These are phyloP conservation scores for Syngnathus rostellatus DNA, from an alignment of 2,797 vertebrate species.

Conservation along the genomic window DNA sequence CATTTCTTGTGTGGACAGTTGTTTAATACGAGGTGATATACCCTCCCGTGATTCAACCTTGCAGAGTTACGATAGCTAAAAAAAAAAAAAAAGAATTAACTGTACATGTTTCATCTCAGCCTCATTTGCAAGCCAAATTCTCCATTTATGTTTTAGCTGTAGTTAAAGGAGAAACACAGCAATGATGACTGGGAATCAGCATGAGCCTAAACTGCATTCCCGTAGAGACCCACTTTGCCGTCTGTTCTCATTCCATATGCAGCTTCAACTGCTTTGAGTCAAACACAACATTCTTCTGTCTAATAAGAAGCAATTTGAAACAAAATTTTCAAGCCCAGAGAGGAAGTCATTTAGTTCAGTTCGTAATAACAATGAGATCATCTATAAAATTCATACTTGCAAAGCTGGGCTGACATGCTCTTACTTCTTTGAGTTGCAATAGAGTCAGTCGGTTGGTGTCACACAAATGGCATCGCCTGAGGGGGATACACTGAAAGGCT, in stretches of 20 bases:
- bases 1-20: conserved; percentile 9
- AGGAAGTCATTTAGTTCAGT: not conserved
- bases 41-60: conserved; percentile 3
- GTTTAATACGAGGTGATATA: not conserved
- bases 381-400: not conserved
- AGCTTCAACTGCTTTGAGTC: conserved; percentile 4
- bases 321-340: too few species aligned
- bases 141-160: conserved; percentile 31
- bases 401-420: not conserved
- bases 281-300: not conserved
- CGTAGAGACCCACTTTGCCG: conserved; percentile 21
- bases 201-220: conserved; percentile 40
- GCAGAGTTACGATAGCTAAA: not conserved
- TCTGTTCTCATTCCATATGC: not conserved
- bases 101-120: conserved; percentile 22
- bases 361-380: not conserved
- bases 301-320: not conserved
- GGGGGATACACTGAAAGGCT: not conserved
- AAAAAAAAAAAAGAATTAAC: conserved; percentile 5
- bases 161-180: conserved; percentile 38
- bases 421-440: not conserved
- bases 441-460: not conserved
- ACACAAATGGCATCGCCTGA: not conserved
- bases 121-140: conserved; percentile 24
- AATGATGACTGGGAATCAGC: conserved; percentile 44